Percentiles rank a stretch among this genome's conserved stretches.
These are phyloP conservation scores for Melanargia galathea DNA, from an alignment of 2,888 invertebrate genomes.

Conservation along the genomic window DNA sequence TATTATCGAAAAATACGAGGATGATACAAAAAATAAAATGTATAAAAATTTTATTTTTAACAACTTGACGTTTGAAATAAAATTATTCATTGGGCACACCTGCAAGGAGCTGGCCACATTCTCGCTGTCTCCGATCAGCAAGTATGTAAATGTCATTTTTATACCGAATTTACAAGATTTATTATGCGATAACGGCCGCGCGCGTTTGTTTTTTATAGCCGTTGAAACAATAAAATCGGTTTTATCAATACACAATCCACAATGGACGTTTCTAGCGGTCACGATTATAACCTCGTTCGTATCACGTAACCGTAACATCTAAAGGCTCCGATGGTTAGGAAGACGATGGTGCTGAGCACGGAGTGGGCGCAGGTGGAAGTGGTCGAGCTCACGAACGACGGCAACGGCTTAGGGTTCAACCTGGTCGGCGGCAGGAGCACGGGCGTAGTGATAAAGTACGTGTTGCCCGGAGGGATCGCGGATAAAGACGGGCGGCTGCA, in stretches of 20 bases:
- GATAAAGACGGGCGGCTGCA: slow-evolving; percentile 97
- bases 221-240: slow-evolving; percentile 45
- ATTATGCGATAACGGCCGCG: slow-evolving; percentile 48
- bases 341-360: slow-evolving; percentile 93
- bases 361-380: slow-evolving; percentile 99
- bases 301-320: slow-evolving; percentile 79
- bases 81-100: slow-evolving; percentile 62
- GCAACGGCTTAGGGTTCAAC: slow-evolving; percentile 98
- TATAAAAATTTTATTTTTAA: background rate
- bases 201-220: slow-evolving; percentile 47
- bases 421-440: slow-evolving; percentile 98
- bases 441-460: slow-evolving; percentile 99
- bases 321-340: slow-evolving; percentile 75
- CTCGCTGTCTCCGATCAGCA: slow-evolving; percentile 77
- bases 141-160: slow-evolving; percentile 83
- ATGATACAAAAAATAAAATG: background rate
- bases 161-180: slow-evolving; percentile 59
- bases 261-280: slow-evolving; percentile 55
- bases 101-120: slow-evolving; percentile 74
- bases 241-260: slow-evolving; percentile 40
- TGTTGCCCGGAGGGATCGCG: slow-evolving; percentile 97
- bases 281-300: slow-evolving; percentile 64
- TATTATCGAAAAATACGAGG: background rate
- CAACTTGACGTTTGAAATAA: slow-evolving; percentile 31
- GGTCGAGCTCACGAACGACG: slow-evolving; percentile 98